These are phyloP conservation scores for Collichthys lucidus DNA, from an alignment of 2,113 vertebrate genomes.

Conservation along the genomic window DNA sequence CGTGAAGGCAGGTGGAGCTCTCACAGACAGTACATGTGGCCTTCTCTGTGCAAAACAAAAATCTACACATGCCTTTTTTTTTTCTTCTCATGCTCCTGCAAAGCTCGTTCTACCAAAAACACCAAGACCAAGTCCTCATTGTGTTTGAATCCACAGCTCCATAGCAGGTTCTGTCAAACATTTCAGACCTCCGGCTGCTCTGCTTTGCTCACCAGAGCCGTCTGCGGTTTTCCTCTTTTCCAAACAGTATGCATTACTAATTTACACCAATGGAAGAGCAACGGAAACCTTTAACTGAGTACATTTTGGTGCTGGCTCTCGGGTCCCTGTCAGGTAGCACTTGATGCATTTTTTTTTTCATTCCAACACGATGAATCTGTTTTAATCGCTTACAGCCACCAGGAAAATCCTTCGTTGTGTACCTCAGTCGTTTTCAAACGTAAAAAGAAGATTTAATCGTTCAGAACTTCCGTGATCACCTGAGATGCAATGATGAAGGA, in stretches of 20 bases:
- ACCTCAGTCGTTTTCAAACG: constrained; percentile 33
- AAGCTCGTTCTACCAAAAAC: constrained; percentile 42
- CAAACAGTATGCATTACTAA: constrained; percentile 19
- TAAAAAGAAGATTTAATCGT: constrained; percentile 23
- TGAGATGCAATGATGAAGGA: not conserved
- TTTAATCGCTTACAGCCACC: constrained; percentile 3
- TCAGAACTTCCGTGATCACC: constrained; percentile 6
- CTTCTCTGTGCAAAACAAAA: constrained; percentile 42
- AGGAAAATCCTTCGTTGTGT: constrained; percentile 20
- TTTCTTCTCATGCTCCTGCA: constrained; percentile 9
- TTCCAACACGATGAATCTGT: constrained; percentile 26
- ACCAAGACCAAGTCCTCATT: constrained; percentile 33
- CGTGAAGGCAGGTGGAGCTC: not conserved
- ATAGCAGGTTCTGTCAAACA: constrained; percentile 9
- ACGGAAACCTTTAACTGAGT: constrained; percentile 30
- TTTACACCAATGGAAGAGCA: constrained; percentile 29
- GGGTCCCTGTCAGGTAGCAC: constrained; percentile 46
- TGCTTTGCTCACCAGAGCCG: constrained; percentile 22
- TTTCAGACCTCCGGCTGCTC: constrained; percentile 33
- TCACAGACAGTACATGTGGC: constrained; percentile 44
- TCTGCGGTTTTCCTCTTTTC: constrained; percentile 32
- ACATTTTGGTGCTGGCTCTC: constrained; percentile 50
- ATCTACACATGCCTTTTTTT: constrained; percentile 43
- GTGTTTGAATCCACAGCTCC: not conserved
- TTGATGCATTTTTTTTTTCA: constrained; percentile 35